phyloP scores from a whole-genome alignment of 92 coral and sea anemone species.

The Umimayanthus chanpuru region DNA sequence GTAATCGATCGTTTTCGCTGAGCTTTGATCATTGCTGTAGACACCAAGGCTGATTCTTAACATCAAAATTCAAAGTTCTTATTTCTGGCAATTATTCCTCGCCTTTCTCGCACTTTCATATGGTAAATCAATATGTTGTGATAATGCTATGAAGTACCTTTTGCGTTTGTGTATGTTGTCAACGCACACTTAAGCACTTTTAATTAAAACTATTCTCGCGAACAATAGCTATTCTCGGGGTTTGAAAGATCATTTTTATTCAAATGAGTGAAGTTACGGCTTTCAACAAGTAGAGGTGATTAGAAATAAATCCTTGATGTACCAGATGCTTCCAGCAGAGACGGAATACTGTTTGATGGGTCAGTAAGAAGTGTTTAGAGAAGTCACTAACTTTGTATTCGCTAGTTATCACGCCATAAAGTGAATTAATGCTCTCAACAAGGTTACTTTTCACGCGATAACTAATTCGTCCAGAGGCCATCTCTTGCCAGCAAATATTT shows the following conservation, averaged over 20 bases:
- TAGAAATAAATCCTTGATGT: neutral
- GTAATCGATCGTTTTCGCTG: conserved; percentile 80
- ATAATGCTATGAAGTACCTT: neutral
- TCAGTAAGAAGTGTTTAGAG: neutral
- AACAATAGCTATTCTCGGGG: neutral
- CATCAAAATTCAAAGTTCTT: neutral
- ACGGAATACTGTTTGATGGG: neutral
- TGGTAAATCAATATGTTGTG: neutral
- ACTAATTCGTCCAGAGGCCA: neutral
- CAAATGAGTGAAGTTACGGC: neutral
- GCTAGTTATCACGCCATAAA: neutral
- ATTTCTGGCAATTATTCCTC: neutral
- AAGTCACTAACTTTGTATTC: neutral
- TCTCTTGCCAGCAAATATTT: neutral
- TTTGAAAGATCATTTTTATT: neutral
- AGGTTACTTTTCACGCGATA: neutral
- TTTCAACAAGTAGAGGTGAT: conserved; percentile 2
- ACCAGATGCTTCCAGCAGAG: neutral
- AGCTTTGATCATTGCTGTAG: conserved; percentile 22
- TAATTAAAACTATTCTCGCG: neutral
- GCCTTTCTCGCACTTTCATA: neutral
- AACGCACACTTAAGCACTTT: neutral
- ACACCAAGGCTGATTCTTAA: neutral
- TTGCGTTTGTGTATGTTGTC: neutral
- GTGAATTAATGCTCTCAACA: neutral